Percentiles rank a stretch among this genome's conserved stretches.
Conservation (phyloP, 2,797 vertebrate species). For the Sebastes cheni region DNA sequence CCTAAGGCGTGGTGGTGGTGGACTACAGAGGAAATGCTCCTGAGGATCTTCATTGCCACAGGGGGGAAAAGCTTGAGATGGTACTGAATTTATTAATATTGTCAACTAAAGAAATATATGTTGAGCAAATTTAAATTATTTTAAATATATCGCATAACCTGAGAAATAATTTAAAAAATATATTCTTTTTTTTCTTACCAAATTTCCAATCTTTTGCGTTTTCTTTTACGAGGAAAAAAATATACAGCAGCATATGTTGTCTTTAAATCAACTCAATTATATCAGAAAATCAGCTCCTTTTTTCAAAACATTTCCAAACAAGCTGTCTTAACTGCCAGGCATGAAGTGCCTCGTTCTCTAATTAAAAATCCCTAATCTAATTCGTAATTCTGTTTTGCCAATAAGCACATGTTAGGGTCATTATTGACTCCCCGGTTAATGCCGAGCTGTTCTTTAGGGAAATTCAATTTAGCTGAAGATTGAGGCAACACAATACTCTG, state of each 20-base stretch:
- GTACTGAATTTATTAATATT: slow-evolving; percentile 44
- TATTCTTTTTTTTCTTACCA: neutral
- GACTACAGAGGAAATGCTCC: slow-evolving; percentile 69
- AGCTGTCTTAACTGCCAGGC: slow-evolving; percentile 71
- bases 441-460: slow-evolving; percentile 79
- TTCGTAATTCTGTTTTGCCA: slow-evolving; percentile 83
- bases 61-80: slow-evolving; percentile 44
- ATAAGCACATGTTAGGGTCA: slow-evolving; percentile 83
- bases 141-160: neutral
- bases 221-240: neutral
- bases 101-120: neutral
- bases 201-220: neutral
- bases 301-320: slow-evolving; percentile 78
- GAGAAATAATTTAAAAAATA: neutral
- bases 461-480: slow-evolving; percentile 77
- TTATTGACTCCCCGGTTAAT: slow-evolving; percentile 83
- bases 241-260: slow-evolving; percentile 46
- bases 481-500: slow-evolving; percentile 77
- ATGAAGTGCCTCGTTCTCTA: slow-evolving; percentile 79
- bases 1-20: slow-evolving; percentile 63
- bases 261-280: slow-evolving; percentile 69
- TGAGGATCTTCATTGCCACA: slow-evolving; percentile 55
- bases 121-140: neutral
- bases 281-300: slow-evolving; percentile 48
- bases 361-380: slow-evolving; percentile 86